phyloP scores from a whole-genome alignment of 2,888 invertebrate genomes.

The Scaeva pyrastri region DNA sequence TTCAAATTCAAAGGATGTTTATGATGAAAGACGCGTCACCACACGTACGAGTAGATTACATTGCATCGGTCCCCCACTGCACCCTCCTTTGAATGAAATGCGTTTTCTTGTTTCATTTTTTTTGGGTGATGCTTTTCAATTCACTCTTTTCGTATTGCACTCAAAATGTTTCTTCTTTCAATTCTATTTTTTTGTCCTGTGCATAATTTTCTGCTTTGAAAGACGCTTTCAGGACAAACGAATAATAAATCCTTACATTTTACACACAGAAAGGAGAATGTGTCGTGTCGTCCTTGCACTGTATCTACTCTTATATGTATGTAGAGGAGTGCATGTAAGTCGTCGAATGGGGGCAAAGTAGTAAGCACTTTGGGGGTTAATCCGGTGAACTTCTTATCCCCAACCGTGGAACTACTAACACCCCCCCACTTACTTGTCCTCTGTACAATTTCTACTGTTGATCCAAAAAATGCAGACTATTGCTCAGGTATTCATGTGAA shows the following conservation, averaged over 20 bases:
- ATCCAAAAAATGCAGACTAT: slow-evolving; percentile 26
- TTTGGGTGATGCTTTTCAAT: neutral
- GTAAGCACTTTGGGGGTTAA: slow-evolving; percentile 31
- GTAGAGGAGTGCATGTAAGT: neutral
- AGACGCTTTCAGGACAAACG: slow-evolving; percentile 57
- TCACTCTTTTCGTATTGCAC: slow-evolving; percentile 20
- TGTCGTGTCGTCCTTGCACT: slow-evolving; percentile 27
- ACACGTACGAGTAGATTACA: slow-evolving; percentile 21
- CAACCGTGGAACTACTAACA: neutral
- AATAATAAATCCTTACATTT: slow-evolving; percentile 53
- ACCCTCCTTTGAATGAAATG: slow-evolving; percentile 25
- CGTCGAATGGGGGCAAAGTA: slow-evolving; percentile 31
- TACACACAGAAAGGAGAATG: neutral
- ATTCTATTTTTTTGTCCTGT: neutral
- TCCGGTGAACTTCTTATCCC: slow-evolving; percentile 23
- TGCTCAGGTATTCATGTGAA: slow-evolving; percentile 66
- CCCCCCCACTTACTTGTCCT: neutral
- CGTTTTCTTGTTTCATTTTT: slow-evolving; percentile 22
- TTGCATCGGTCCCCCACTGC: neutral
- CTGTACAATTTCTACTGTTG: slow-evolving; percentile 28
- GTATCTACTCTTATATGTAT: too few species aligned
- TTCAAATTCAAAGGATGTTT: slow-evolving; percentile 53
- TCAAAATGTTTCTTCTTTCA: slow-evolving; percentile 9
- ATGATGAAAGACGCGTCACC: slow-evolving; percentile 26
- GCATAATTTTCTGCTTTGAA: slow-evolving; percentile 36